Evolutionary conservation across 2,888 invertebrate genomes (phyloP), one percentile per base, ranked within the genome.

Genomic region (Gortyna flavago): DNA sequence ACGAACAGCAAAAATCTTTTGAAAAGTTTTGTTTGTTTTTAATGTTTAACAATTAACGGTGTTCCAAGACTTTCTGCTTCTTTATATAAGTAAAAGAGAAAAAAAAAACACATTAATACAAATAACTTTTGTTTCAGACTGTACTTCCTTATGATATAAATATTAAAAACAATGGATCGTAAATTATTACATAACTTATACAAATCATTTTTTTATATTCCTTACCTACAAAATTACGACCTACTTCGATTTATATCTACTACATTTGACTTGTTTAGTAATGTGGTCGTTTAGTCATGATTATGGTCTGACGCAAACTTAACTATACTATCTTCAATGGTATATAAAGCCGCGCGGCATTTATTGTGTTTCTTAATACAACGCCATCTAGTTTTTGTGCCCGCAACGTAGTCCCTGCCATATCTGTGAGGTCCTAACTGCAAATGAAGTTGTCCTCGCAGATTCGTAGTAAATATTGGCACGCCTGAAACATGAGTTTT

Each of bases 351-450:
- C 2, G 90, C 92, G 7, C 69, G 77, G 44, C 92, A 93, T 25
- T 87, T 85, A 35, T 68, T 67, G 29, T 83, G 84, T 68, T 87
- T 89, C 75, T 88, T 91, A 16, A 86, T 74, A 69, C 93, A 92
- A 18, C 91, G 89, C 93, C 93, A 93, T 84, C 91, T 90, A 44
- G 86, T 88, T 82, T 90, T 92, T 0, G 38, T 32, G 0, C 82
- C 86, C 16, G 35, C 73, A 7, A 76, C 78, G 44, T 88, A 86
- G 72, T 90, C 88, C n/a, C 83, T 86, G 21, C 77, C 32, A 64
- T 75, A 91, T 54, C 79, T 85, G 29, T 86, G 73, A 3, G 69
- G 54, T 7, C 80, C 85, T 7, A 87, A 61, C 73, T 80, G 68
- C n/a, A 91, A 80, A 0, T 75, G 65, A 29, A 35, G 25, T 18